Conservation (phyloP, 2,113 vertebrate species). For the Kryptolebias marmoratus region DNA sequence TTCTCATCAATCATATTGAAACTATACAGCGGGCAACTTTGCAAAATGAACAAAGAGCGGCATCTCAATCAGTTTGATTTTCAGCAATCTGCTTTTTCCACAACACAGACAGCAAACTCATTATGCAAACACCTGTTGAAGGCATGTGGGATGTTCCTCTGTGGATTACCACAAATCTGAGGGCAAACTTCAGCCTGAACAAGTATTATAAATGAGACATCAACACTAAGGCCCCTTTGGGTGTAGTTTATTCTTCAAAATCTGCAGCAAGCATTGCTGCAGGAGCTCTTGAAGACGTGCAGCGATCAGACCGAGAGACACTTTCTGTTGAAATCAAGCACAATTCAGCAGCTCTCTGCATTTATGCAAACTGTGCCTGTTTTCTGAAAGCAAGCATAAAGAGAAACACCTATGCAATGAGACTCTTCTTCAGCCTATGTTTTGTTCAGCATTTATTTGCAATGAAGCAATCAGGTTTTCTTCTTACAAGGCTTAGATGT, state of each 20-base stretch:
- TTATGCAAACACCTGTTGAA: constrained; percentile 17
- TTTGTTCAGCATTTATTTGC: background rate
- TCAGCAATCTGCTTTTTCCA: background rate
- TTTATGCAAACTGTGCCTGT: background rate
- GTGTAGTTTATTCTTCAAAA: background rate
- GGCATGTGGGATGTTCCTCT: background rate
- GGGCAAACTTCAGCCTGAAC: background rate
- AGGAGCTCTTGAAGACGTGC: background rate
- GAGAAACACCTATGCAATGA: background rate
- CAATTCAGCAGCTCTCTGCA: background rate
- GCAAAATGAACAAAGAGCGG: background rate
- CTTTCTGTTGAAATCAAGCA: background rate
- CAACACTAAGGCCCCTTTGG: background rate
- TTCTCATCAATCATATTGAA: background rate
- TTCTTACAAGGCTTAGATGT: constrained; percentile 7
- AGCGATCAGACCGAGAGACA: background rate
- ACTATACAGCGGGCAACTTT: constrained; percentile 4
- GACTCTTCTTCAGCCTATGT: background rate
- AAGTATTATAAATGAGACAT: background rate
- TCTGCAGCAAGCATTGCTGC: background rate
- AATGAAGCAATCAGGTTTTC: background rate
- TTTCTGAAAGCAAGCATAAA: background rate
- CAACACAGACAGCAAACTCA: background rate
- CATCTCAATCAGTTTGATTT: constrained; percentile 17
- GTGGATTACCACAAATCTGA: background rate